Conservation (phyloP, 2,113 vertebrate genomes). For the Dolichotis patagonum region DNA sequence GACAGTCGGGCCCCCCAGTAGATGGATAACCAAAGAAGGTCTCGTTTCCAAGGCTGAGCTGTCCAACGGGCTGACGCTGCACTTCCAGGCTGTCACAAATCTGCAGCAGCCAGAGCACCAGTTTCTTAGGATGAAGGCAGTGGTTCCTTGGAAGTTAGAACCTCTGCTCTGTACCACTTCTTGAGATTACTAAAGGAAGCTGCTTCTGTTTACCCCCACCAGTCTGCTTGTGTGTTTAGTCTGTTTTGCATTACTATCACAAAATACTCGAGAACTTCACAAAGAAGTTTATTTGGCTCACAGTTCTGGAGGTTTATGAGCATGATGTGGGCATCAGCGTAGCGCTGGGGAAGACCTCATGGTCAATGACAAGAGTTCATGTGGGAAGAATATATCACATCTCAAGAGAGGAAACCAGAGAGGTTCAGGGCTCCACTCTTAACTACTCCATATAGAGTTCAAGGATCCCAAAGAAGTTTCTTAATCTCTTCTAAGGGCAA, state of each 20-base stretch:
- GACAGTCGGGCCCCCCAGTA: not conserved
- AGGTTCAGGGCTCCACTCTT: not conserved
- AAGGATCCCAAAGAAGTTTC: not conserved
- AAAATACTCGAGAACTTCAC: not conserved
- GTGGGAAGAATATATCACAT: not conserved
- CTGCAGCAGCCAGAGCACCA: not conserved
- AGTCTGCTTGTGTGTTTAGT: not conserved
- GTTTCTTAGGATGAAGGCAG: not conserved
- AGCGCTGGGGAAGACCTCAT: not conserved
- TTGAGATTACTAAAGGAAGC: not conserved
- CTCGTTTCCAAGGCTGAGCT: fast-evolving
- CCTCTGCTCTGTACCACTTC: fast-evolving
- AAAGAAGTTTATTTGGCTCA: not conserved
- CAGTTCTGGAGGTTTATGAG: not conserved
- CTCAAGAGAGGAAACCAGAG: not conserved
- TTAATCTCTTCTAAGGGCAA: not conserved
- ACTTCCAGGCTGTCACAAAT: not conserved
- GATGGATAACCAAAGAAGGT: not conserved
- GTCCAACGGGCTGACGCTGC: fast-evolving
- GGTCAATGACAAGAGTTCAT: not conserved
- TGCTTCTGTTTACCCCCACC: fast-evolving
- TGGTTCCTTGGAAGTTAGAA: not conserved
- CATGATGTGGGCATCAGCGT: not conserved
- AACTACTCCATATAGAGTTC: not conserved
- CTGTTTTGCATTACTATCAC: not conserved